A percentile compares a stretch with the other conserved stretches of the same genome.
phyloP scores from a whole-genome alignment of 30 jellyfish, hydroid and myxozoan genomes.

The Cassiopea andromeda region DNA sequence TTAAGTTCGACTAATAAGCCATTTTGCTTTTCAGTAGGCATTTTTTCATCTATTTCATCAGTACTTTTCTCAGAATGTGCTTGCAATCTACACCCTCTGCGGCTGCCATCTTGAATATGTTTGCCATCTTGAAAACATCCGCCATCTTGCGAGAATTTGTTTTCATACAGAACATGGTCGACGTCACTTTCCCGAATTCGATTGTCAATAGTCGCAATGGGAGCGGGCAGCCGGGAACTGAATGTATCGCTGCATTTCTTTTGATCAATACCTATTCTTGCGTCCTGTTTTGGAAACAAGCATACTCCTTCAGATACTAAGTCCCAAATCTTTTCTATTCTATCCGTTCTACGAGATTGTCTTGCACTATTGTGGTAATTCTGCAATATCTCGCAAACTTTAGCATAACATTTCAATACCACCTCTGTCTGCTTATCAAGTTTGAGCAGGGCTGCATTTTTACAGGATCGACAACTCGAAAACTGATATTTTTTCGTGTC shows the following conservation, averaged over 20 bases:
- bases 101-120: slow-evolving; percentile 33
- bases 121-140: slow-evolving; percentile 63
- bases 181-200: slow-evolving; percentile 9
- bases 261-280: not conserved
- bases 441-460: slow-evolving; percentile 39
- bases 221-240: not conserved
- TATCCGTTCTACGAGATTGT: slow-evolving; percentile 28
- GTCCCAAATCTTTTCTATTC: slow-evolving; percentile 42
- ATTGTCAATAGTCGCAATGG: not conserved
- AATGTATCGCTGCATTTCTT: not conserved
- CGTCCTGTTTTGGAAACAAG: slow-evolving; percentile 4
- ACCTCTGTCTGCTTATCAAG: slow-evolving; percentile 52
- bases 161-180: slow-evolving; percentile 57
- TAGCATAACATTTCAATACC: slow-evolving; percentile 72
- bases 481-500: slow-evolving; percentile 19
- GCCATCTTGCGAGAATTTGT: slow-evolving; percentile 73
- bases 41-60: not conserved
- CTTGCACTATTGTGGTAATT: slow-evolving; percentile 45
- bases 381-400: slow-evolving; percentile 80
- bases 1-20: not conserved
- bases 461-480: slow-evolving; percentile 82
- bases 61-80: not conserved
- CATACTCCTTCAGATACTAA: slow-evolving; percentile 66
- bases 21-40: not conserved
- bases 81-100: not conserved